phyloP scores from a whole-genome alignment of 2,797 vertebrate genomes.

The Menidia menidia region DNA sequence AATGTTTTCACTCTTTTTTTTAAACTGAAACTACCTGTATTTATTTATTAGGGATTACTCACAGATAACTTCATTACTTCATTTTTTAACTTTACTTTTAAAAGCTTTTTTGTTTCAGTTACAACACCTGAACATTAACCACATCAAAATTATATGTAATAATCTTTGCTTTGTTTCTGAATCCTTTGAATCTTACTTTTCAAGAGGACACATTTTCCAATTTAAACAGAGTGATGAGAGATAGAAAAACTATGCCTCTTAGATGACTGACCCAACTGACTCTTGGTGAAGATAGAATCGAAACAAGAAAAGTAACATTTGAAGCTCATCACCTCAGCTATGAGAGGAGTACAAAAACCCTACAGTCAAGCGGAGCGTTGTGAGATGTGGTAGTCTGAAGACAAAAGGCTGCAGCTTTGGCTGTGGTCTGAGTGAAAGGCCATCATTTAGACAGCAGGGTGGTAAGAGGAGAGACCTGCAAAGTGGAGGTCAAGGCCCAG shows the following conservation, averaged over 20 bases:
- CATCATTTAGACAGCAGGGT: constrained; percentile 56
- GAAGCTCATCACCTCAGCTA: background rate
- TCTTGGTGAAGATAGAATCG: background rate
- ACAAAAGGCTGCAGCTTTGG: constrained; percentile 34
- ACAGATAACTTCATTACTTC: too few relatives aligned
- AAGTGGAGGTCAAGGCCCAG: constrained; percentile 69
- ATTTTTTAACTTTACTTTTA: too few relatives aligned
- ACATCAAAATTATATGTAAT: too few relatives aligned
- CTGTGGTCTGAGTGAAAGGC: constrained; percentile 55
- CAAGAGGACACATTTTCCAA: background rate
- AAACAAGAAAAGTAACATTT: constrained; percentile 1
- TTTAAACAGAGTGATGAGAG: background rate
- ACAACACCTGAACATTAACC: too few relatives aligned
- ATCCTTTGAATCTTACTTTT: background rate
- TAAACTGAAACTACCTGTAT: too few relatives aligned
- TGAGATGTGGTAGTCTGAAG: constrained; percentile 25
- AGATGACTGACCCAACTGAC: background rate
- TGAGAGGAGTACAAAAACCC: background rate
- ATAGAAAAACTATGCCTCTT: background rate
- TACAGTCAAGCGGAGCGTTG: constrained; percentile 13
- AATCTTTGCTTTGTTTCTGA: background rate
- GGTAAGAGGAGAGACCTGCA: constrained; percentile 53
- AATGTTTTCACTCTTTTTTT: too few relatives aligned
- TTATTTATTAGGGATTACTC: too few relatives aligned
- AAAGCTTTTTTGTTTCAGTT: too few relatives aligned